Evolutionary conservation across 2,888 invertebrate genomes (phyloP).

Genomic region (Chaetogeoica ovagalla): DNA sequence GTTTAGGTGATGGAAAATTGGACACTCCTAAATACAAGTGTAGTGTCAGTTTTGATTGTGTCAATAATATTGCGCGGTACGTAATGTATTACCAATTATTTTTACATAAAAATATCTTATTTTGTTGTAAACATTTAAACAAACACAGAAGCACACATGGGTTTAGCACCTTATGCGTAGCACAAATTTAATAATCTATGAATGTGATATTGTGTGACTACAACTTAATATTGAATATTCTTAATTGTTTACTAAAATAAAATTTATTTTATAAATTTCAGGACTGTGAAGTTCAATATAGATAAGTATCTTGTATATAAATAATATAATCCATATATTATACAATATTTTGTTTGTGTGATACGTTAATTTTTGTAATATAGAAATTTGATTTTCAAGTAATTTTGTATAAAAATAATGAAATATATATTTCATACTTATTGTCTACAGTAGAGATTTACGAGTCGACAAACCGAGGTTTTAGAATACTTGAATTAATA

Average conservation of each 20-base stretch:
- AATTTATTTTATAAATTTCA: conserved; percentile 54
- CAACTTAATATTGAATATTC: neutral
- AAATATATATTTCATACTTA: too few species aligned
- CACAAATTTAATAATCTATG: too few species aligned
- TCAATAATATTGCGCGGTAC: conserved; percentile 71
- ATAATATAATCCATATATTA: conserved; percentile 1
- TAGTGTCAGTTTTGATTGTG: conserved; percentile 79
- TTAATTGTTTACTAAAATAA: conserved; percentile 3
- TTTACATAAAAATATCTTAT: neutral
- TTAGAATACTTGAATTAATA: too few species aligned
- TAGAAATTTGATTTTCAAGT: neutral
- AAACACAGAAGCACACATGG: neutral
- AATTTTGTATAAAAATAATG: too few species aligned
- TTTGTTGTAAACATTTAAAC: neutral
- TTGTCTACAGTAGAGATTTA: too few species aligned
- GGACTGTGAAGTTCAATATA: conserved; percentile 56
- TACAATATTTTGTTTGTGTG: too few species aligned
- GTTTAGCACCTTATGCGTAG: too few species aligned
- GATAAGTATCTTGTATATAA: conserved; percentile 56
- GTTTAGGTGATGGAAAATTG: conserved; percentile 72
- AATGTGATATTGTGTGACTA: neutral
- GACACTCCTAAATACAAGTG: conserved; percentile 86
- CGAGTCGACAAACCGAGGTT: too few species aligned
- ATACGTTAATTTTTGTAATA: too few species aligned
- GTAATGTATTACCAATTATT: conserved; percentile 12